Base-by-base conservation (phyloP, 30 jellyfish, hydroid and myxozoan species). In the Aurelia sp. region DNA sequence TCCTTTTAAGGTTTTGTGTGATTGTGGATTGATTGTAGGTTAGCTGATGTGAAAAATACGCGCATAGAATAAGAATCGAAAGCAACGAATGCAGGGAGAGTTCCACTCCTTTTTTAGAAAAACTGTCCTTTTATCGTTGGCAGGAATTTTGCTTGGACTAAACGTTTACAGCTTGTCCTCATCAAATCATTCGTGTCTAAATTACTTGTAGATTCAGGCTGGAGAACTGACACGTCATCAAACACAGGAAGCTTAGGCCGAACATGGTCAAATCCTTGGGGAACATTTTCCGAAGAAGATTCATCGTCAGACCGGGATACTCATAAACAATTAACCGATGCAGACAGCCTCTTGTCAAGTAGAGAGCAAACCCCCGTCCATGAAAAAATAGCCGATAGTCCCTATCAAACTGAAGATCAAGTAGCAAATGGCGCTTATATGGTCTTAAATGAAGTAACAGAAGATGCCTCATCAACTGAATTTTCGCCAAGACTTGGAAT, bases 221-320 rank as follows among this genome's bases (percentile, higher is more conserved):
- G 85, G 91, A 74, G 63, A 41, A 71, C 85, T 7, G 85, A 71
- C 57, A 70, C 91, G 0, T 69, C 91, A 16, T 82, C 85, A 6
- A 69, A 27, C 50, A 69, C 91, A 27, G 91, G 79, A 10, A 71
- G 91, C 48, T 59, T 82, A 6, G 85, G 85, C 0, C 71, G 79
- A 44, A 7, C 55, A 44, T 44, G 55, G 55, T 82, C 91, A 40
- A 82, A 62, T 59, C 91, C 91, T 15, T 82, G 91, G 91, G 91
- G 91, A 22, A 82, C 91, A 44, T 82, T 82, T 62, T 82, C 91
- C 4, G 91, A 82, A 31, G 85, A 62, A 69, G 91, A 82, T 19
- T 82, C 85, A 55, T 47, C 85, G 12, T 44, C 55, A 44, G 91
- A 70, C 55, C 73, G 73, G 74, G 91, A 82, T 41, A 33, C 85